Conservation (phyloP, 1,140 invertebrate species). For the Tenebrio molitor region DNA sequence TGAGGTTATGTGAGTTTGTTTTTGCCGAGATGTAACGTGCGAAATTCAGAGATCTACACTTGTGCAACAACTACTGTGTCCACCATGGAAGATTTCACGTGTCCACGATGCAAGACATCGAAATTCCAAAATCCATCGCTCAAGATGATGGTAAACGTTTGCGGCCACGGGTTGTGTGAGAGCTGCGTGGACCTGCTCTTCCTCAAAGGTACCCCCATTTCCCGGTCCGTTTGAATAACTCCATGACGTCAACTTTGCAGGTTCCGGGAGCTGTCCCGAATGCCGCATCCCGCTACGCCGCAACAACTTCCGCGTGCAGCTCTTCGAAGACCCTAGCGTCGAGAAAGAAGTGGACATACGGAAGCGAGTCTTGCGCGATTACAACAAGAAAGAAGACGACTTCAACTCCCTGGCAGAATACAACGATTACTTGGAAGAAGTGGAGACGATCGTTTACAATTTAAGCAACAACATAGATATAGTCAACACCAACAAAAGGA, state of each 20-base stretch:
- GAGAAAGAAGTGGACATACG: conserved; percentile 99
- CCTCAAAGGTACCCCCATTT: conserved; percentile 81
- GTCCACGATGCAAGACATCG: conserved; percentile 97
- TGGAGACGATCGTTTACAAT: conserved; percentile 94
- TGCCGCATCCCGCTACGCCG: conserved; percentile 89
- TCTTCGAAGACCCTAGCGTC: conserved; percentile 96
- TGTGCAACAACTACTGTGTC: conserved; percentile 2
- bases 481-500: conserved; percentile 89
- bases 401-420: conserved; percentile 86
- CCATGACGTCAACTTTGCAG: conserved; percentile 67
- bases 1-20: conserved; percentile 2
- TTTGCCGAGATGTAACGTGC: background rate
- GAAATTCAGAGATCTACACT: background rate
- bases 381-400: conserved; percentile 93
- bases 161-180: conserved; percentile 97
- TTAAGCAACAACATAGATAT: conserved; percentile 93
- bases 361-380: conserved; percentile 89
- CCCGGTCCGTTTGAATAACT: conserved; percentile 31
- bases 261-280: conserved; percentile 93
- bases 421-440: conserved; percentile 94
- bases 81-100: conserved; percentile 89
- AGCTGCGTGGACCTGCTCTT: conserved; percentile 96
- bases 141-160: conserved; percentile 98
- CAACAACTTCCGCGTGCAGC: conserved; percentile 92
- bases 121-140: conserved; percentile 98